Evolutionary conservation across 2,113 vertebrate species (phyloP), one percentile per base, ranked within the genome.

Genomic region (Lamprotornis superbus): DNA sequence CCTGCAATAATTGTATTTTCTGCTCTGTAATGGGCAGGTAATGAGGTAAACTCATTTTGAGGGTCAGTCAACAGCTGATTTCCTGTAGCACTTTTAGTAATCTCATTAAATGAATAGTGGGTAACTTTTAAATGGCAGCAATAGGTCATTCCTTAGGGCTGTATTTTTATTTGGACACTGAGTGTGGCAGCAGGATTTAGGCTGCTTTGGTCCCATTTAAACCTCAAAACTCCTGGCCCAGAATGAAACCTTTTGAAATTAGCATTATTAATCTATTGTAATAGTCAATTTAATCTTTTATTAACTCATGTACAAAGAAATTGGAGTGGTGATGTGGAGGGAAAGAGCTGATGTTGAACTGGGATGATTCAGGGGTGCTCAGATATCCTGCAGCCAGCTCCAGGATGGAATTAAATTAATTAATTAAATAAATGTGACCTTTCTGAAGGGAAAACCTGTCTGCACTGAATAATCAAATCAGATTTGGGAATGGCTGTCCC

Each of bases 1-100:
- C 18, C 82, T 76, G 61, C 37, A 95, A 46, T 95, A 95, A 96
- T 94, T 84, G 76, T 59, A 56, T 96, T 94, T 89, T 67, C 44
- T 89, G 53, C 30, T 47, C 87, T 92, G 61, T 91, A 87, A 89
- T 47, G 76, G 63, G 83, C 85, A 89, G 83, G 67, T 79, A 94
- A 96, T 92, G 94, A 94, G 94, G 85, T 94, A 97, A 97, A 97
- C 33, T 96, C 57, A 49, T 97, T 97, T 84, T 15, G 40, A 94
- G 83, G 88, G 71, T 88, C 70, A 89, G 22, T 89, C 92, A 91
- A 83, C 95, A 64, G 8, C 4, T 65, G 74, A 89, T 97, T 95
- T 97, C 87, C 96, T 96, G 90, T 74, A 89, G 90, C 56, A 10
- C 78, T 93, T 93, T 47, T 2, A 47, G 80, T 88, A 87, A 97